Percentiles rank a stretch among this genome's conserved stretches.
phyloP scores from a whole-genome alignment of 2,888 invertebrate genomes.

The Platycheirus rosarum region DNA sequence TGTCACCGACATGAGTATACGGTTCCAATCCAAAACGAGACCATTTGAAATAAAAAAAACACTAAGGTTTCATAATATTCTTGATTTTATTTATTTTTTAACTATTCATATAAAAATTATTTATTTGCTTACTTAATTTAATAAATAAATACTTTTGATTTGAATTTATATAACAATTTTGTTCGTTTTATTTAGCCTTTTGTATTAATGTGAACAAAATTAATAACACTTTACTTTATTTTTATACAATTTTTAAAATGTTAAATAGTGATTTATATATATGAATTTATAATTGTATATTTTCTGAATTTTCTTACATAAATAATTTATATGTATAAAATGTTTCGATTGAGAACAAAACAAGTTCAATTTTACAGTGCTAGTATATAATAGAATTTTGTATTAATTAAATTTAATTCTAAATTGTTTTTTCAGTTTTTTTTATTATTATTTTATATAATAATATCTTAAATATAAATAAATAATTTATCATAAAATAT shows the following conservation, averaged over 20 bases:
- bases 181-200: neutral
- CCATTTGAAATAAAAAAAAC: conserved; percentile 29
- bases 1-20: too few species aligned
- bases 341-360: conserved; percentile 11
- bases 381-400: conserved; percentile 8
- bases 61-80: conserved; percentile 23
- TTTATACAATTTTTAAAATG: too few species aligned
- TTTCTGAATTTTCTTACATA: neutral
- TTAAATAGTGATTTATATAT: too few species aligned
- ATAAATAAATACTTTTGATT: conserved; percentile 20
- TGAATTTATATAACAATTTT: neutral
- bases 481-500: neutral
- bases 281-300: too few species aligned
- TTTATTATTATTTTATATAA: conserved; percentile 10
- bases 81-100: conserved; percentile 16
- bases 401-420: conserved; percentile 13
- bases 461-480: conserved; percentile 16
- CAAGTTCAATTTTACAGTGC: conserved; percentile 1
- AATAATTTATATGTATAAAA: conserved; percentile 20
- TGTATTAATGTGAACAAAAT: too few species aligned
- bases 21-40: too few species aligned
- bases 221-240: too few species aligned
- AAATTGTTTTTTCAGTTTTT: conserved; percentile 8
- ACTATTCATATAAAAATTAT: conserved; percentile 26
- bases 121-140: conserved; percentile 18